Conservation (phyloP, 2,797 vertebrate genomes). For the Hydrophis major region DNA sequence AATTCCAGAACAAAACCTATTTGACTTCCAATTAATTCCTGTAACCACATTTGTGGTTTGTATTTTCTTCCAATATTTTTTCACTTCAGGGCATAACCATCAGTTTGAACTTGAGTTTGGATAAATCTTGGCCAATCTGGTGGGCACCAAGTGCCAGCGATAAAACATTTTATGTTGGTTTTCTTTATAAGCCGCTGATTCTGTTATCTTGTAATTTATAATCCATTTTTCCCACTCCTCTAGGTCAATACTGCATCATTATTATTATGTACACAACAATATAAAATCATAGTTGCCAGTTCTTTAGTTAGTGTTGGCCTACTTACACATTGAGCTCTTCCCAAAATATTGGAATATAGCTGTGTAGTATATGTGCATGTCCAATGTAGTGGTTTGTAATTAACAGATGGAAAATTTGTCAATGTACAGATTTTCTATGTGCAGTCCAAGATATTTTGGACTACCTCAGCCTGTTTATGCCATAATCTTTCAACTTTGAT, state of each 20-base stretch:
- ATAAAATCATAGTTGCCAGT: not conserved
- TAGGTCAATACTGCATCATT: not conserved
- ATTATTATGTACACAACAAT: not conserved
- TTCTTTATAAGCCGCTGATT: no score
- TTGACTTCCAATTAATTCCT: no score
- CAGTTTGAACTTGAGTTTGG: no score
- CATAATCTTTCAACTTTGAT: not conserved
- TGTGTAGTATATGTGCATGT: not conserved
- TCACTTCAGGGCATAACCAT: no score
- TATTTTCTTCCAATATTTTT: no score
- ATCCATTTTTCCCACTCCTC: no score
- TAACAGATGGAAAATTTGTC: not conserved
- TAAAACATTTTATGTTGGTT: no score
- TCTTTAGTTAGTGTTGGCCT: not conserved
- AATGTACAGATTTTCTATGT: not conserved
- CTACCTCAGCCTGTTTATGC: not conserved
- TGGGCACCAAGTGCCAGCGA: no score
- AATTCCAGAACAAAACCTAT: no score
- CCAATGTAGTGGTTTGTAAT: not conserved
- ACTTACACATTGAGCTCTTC: not conserved
- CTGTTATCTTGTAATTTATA: no score
- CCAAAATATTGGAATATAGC: not conserved
- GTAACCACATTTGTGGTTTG: no score
- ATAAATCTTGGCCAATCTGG: no score
- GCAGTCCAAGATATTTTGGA: not conserved